Base-by-base conservation (phyloP, 2,113 vertebrate species). In the Dasyprocta punctata region DNA sequence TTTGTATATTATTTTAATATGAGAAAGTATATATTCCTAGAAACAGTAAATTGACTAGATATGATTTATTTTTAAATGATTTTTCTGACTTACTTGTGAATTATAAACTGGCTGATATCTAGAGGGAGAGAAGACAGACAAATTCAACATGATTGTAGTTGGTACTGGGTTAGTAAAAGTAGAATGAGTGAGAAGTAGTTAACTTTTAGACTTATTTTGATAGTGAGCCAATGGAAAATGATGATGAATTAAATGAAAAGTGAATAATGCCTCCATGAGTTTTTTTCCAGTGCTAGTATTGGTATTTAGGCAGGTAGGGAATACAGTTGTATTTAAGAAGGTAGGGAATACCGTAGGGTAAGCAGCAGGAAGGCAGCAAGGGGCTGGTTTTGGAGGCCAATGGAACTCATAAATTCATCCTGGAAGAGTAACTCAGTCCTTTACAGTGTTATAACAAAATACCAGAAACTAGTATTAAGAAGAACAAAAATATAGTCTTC, bases 121-220 rank as follows among this genome's bases (percentile, higher is more conserved):
- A 86, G 36, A 63, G 12, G n/a, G 19, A 36, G 75, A 92, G 28
- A 16, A 86, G 49, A 80, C 1, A 65, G 14, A 60, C 0, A 61
- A 24, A 63, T 63, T 16, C 41, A 44, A 85, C 78, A 63, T n/a
- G 36, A 67, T 44, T 49, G 6, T 28, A 69, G 52, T 13, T 75
- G 52, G 13, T 17, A 63, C 7, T 30, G 77, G n/a, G 52, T 28
- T 12, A 81, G 28, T 10, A 52, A 63, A 22, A 22, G 20, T 44
- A 80, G n/a, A 58, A 69, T n/a, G 28, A 69, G 3, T 14, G 28
- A 41, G 7, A 60, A 67, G 7, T 61, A 1, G 1, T 58, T 86
- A 67, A 2, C 75, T 75, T 38, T 44, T 88, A 93, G n/a, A 63
- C 86, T 77, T 12, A 75, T 49, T 89, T 41, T 63, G 38, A 92